Conservation (phyloP, 2,888 invertebrate species). For the Leuctra nigra region DNA sequence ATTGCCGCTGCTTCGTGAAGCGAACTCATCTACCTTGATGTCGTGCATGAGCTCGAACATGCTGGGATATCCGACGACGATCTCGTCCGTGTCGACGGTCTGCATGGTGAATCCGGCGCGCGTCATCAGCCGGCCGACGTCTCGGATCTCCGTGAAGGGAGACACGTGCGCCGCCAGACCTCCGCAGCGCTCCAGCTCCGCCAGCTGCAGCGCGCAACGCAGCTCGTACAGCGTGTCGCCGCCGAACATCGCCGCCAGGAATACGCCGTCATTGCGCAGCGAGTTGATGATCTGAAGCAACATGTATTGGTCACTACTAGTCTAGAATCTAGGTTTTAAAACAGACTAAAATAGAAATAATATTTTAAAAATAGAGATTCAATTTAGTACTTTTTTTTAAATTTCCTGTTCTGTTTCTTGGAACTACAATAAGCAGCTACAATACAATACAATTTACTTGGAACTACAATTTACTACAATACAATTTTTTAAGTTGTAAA, state of each 20-base stretch:
- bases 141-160: constrained; percentile 79
- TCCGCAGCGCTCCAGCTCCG: constrained; percentile 84
- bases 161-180: constrained; percentile 88
- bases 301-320: background rate
- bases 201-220: constrained; percentile 82
- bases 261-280: constrained; percentile 85
- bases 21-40: constrained; percentile 60
- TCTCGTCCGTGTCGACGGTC: constrained; percentile 91
- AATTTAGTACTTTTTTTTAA: background rate
- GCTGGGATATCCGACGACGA: constrained; percentile 82
- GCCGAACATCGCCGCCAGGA: constrained; percentile 90
- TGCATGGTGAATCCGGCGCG: constrained; percentile 86
- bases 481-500: no score
- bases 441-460: no score
- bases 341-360: no score
- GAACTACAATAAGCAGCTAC: no score
- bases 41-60: constrained; percentile 94
- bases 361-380: background rate
- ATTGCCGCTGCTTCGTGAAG: no score
- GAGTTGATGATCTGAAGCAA: constrained; percentile 63
- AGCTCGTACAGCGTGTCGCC: constrained; percentile 93
- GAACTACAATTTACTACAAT: no score
- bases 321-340: no score
- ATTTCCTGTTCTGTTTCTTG: no score
- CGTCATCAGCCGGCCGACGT: constrained; percentile 78